phyloP scores from a whole-genome alignment of 2,888 invertebrate species.

The Creontiades dilutus region DNA sequence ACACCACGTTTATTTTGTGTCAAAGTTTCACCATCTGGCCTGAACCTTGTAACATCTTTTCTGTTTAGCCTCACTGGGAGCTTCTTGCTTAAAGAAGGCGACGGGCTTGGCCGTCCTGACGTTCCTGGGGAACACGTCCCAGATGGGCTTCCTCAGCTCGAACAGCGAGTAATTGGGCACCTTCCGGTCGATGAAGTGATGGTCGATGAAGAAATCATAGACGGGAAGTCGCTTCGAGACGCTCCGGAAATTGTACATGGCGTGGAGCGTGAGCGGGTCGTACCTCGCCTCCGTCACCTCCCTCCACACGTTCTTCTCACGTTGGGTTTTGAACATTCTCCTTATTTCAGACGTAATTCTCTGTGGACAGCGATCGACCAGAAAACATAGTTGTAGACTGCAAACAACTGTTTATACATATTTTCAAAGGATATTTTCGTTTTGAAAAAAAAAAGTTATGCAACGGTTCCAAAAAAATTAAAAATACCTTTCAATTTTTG shows the following conservation, averaged over 20 bases:
- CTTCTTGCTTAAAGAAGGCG: background rate
- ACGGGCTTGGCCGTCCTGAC: slow-evolving; percentile 49
- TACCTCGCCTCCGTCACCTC: slow-evolving; percentile 66
- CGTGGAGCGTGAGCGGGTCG: slow-evolving; percentile 63
- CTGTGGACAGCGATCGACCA: slow-evolving; percentile 1
- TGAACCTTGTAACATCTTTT: background rate
- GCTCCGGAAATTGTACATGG: slow-evolving; percentile 66
- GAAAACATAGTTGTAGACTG: no score
- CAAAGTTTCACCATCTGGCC: slow-evolving; percentile 26
- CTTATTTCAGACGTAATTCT: slow-evolving; percentile 57
- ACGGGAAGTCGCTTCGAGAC: slow-evolving; percentile 31
- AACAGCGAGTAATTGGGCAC: slow-evolving; percentile 65
- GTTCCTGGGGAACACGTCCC: slow-evolving; percentile 68
- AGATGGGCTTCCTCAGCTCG: slow-evolving; percentile 54
- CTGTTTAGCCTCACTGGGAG: background rate
- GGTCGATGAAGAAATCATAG: slow-evolving; percentile 56
- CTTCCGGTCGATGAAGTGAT: slow-evolving; percentile 62
- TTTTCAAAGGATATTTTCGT: no score
- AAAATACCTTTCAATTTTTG: no score
- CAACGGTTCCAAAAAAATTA: no score
- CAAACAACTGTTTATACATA: no score
- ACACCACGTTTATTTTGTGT: no score
- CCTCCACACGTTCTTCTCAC: slow-evolving; percentile 59
- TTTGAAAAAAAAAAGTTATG: no score
- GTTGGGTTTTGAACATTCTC: slow-evolving; percentile 57